Conservation (phyloP, 2,888 invertebrate genomes). For the Diarsia brunnea region DNA sequence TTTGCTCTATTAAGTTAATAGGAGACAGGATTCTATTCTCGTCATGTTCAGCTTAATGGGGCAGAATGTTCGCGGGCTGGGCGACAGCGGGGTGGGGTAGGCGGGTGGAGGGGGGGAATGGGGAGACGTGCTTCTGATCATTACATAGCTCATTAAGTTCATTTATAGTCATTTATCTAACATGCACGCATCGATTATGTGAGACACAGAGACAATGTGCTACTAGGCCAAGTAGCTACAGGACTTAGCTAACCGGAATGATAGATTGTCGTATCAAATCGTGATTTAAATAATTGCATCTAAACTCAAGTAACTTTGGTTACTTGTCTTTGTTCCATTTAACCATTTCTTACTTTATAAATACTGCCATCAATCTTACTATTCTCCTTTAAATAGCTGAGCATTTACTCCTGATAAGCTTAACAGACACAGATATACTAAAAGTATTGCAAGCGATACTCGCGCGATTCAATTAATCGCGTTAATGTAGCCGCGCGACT, state of each 20-base stretch:
- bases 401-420: conserved; percentile 31
- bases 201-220: conserved; percentile 12
- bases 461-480: conserved; percentile 59
- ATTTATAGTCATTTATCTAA: conserved; percentile 53
- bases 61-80: conserved; percentile 29
- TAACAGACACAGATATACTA: conserved; percentile 18
- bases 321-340: background rate
- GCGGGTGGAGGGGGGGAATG: too few relatives aligned
- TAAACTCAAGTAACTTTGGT: conserved; percentile 1
- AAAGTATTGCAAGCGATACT: conserved; percentile 38
- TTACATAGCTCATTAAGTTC: conserved; percentile 60
- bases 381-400: conserved; percentile 27
- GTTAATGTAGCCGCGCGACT: conserved; percentile 52
- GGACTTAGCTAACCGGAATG: background rate
- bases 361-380: conserved; percentile 21
- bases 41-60: conserved; percentile 52
- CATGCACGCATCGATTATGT: conserved; percentile 36
- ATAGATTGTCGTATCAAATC: background rate
- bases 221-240: background rate
- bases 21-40: conserved; percentile 38
- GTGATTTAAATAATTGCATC: background rate
- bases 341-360: conserved; percentile 9
- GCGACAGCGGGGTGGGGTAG: background rate
- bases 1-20: conserved; percentile 39
- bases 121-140: conserved; percentile 36